phyloP scores from a whole-genome alignment of 2,888 invertebrate genomes.

The Anorthoa munda region DNA sequence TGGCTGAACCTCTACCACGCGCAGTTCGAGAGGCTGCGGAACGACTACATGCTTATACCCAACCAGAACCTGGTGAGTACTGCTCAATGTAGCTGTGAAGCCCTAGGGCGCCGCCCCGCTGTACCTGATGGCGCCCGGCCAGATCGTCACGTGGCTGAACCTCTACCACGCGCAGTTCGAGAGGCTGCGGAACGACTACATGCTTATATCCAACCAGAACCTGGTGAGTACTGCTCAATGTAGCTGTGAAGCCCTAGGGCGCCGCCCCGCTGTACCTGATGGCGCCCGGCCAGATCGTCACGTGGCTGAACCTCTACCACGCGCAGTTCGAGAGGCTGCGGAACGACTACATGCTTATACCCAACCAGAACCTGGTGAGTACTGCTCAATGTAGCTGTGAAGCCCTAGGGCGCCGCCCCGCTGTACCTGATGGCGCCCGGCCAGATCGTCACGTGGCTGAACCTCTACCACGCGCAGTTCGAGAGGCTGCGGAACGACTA shows the following conservation, averaged over 20 bases:
- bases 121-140: conserved; percentile 94
- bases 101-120: conserved; percentile 67
- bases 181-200: conserved; percentile 90
- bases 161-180: conserved; percentile 94
- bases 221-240: conserved; percentile 4
- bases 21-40: conserved; percentile 92
- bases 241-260: conserved; percentile 80
- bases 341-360: conserved; percentile 91
- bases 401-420: conserved; percentile 72
- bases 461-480: conserved; percentile 93
- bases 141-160: conserved; percentile 94
- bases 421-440: conserved; percentile 94
- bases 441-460: conserved; percentile 94
- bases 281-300: conserved; percentile 94
- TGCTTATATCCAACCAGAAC: conserved; percentile 92
- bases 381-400: conserved; percentile 71
- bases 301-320: conserved; percentile 95
- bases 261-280: conserved; percentile 89
- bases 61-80: conserved; percentile 85
- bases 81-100: conserved; percentile 77
- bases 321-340: conserved; percentile 93
- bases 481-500: conserved; percentile 92
- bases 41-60: conserved; percentile 92
- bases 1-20: conserved; percentile 95
- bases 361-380: conserved; percentile 88